Evolutionary conservation across 2,888 invertebrate species (phyloP).

Genomic region (Microplitis deprimator): DNA sequence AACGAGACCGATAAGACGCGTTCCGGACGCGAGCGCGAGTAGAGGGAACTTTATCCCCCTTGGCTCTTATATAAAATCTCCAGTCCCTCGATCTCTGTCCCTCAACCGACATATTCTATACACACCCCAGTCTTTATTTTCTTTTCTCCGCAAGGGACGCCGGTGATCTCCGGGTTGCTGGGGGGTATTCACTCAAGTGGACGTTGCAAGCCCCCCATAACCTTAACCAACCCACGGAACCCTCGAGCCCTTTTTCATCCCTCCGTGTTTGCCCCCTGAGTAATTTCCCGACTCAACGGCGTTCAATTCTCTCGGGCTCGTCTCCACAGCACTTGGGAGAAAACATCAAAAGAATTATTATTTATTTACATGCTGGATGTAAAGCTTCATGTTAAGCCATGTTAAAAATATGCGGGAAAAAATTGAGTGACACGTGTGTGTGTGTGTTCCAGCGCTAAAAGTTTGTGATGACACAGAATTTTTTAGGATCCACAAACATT

Average conservation of each 20-base stretch:
- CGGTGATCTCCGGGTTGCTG: conserved; percentile 10
- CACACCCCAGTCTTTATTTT: conserved; percentile 22
- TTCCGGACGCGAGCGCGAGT: conserved; percentile 45
- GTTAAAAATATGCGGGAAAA: not conserved
- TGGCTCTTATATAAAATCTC: conserved; percentile 10
- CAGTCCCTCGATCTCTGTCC: not conserved
- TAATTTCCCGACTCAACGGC: not conserved
- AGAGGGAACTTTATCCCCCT: conserved; percentile 46
- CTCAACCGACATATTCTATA: conserved; percentile 3
- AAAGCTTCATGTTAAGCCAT: conserved; percentile 5
- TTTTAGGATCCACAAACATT: not conserved
- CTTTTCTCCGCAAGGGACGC: conserved; percentile 31
- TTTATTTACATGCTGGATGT: conserved; percentile 20
- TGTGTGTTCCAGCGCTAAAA: not conserved
- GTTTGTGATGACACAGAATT: conserved; percentile 10
- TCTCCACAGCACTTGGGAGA: conserved; percentile 16
- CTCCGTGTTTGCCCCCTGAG: not conserved
- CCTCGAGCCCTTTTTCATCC: not conserved
- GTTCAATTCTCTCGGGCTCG: not conserved
- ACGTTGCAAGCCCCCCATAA: not conserved
- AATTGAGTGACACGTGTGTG: conserved; percentile 3
- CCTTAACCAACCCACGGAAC: not conserved
- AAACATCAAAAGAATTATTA: conserved; percentile 32
- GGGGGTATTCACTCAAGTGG: conserved; percentile 26
- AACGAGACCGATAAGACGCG: conserved; percentile 52